Evolutionary conservation across 2,113 vertebrate species (phyloP).

Genomic region (Carassius gibelio): DNA sequence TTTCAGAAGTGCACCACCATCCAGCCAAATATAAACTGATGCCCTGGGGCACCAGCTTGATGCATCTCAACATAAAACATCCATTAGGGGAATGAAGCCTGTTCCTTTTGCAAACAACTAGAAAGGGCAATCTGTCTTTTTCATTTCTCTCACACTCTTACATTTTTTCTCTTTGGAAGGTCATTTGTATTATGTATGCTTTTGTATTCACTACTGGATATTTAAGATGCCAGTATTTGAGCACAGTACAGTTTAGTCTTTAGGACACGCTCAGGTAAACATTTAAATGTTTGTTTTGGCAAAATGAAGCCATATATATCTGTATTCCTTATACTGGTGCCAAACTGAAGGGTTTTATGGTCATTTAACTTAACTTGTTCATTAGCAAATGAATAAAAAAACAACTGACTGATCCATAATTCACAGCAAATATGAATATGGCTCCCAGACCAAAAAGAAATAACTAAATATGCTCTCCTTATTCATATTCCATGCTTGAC

Average conservation of each 20-base stretch:
- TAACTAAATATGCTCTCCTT: background rate
- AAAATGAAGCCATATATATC: background rate
- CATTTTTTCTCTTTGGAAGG: background rate
- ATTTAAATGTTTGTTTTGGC: background rate
- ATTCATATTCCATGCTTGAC: background rate
- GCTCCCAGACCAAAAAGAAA: background rate
- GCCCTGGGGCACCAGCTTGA: background rate
- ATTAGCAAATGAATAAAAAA: background rate
- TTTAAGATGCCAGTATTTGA: background rate
- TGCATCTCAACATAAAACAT: conserved; percentile 34
- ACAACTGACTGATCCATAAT: background rate
- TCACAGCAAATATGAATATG: background rate
- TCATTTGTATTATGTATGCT: background rate
- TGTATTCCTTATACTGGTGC: too few relatives aligned
- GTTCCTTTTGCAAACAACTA: background rate
- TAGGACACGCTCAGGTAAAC: background rate
- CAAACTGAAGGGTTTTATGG: background rate
- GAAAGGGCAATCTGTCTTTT: conserved; percentile 21
- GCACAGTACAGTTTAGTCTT: background rate
- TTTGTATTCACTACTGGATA: background rate
- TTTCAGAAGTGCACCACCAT: conserved; percentile 16
- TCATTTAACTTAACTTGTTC: background rate
- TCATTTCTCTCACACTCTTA: background rate
- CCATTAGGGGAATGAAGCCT: conserved; percentile 28
- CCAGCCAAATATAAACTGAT: conserved; percentile 17